Evolutionary conservation across 2,797 vertebrate genomes (phyloP).

Genomic region (Perodicticus potto): DNA sequence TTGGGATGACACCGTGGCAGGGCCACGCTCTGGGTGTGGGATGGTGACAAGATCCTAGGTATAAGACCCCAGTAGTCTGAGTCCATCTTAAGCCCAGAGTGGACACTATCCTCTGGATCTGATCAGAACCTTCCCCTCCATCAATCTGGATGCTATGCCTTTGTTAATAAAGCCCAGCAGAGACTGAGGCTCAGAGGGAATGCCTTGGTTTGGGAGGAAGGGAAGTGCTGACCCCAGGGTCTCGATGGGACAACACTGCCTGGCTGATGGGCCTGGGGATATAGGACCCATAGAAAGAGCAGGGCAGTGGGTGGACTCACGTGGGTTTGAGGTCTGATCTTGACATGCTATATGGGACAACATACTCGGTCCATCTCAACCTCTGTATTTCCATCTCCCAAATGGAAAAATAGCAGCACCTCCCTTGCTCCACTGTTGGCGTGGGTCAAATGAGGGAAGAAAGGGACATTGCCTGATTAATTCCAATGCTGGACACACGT

Average conservation of each 20-base stretch:
- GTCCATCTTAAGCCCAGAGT: background rate
- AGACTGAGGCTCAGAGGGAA: constrained; percentile 2
- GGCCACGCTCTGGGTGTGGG: no score
- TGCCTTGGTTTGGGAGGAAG: background rate
- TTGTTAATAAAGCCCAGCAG: constrained; percentile 1
- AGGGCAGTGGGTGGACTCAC: background rate
- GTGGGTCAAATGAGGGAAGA: background rate
- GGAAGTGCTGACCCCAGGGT: no score
- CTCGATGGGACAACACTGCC: background rate
- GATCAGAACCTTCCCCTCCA: background rate
- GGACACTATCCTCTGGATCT: background rate
- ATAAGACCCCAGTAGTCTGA: background rate
- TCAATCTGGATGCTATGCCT: background rate
- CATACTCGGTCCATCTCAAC: background rate
- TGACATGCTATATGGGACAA: background rate
- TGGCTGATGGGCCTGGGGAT: background rate
- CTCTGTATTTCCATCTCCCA: fast-evolving
- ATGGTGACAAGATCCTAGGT: background rate
- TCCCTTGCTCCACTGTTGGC: background rate
- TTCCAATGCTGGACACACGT: fast-evolving
- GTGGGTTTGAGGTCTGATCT: background rate
- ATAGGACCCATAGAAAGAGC: background rate
- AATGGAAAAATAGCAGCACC: no score
- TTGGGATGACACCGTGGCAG: fast-evolving
- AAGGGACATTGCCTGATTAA: no score